Evolutionary conservation across 2,888 invertebrate genomes (phyloP).

Genomic region (Ichneumon xanthorius): DNA sequence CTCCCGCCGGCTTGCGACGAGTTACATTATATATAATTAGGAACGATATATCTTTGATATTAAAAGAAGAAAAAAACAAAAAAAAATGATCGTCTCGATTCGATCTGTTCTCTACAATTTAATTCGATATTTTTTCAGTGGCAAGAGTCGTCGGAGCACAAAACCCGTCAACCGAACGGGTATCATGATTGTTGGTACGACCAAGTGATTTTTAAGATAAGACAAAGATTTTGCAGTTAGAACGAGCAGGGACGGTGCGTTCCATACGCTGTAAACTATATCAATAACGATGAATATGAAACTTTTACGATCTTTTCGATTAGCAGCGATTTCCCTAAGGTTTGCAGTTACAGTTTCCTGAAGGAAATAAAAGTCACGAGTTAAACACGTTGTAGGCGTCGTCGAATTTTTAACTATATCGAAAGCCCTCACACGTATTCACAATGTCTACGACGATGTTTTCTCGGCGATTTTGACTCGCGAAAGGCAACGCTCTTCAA

Average conservation of each 20-base stretch:
- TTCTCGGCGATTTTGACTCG: conserved; percentile 1
- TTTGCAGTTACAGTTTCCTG: conserved; percentile 78
- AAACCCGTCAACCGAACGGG: conserved; percentile 77
- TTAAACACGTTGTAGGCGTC: conserved; percentile 11
- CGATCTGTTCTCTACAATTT: conserved; percentile 59
- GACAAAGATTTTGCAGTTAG: conserved; percentile 73
- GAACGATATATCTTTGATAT: conserved; percentile 14
- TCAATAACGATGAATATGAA: conserved; percentile 78
- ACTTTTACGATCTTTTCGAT: conserved; percentile 73
- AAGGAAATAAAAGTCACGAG: conserved; percentile 79
- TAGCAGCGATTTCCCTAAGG: conserved; percentile 74
- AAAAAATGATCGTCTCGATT: neutral
- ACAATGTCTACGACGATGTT: conserved; percentile 22
- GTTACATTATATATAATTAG: conserved; percentile 21
- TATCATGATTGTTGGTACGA: conserved; percentile 75
- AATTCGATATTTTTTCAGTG: conserved; percentile 69
- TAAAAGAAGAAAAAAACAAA: neutral
- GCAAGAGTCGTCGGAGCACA: conserved; percentile 74
- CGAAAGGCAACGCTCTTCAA: neutral
- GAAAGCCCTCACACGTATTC: conserved; percentile 21
- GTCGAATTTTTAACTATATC: conserved; percentile 2
- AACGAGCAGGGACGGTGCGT: conserved; percentile 75
- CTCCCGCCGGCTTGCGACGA: conserved; percentile 24
- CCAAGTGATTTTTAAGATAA: conserved; percentile 73
- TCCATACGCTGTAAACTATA: conserved; percentile 78